phyloP scores from a whole-genome alignment of 2,888 invertebrate genomes.

The Conchocele bisecta region DNA sequence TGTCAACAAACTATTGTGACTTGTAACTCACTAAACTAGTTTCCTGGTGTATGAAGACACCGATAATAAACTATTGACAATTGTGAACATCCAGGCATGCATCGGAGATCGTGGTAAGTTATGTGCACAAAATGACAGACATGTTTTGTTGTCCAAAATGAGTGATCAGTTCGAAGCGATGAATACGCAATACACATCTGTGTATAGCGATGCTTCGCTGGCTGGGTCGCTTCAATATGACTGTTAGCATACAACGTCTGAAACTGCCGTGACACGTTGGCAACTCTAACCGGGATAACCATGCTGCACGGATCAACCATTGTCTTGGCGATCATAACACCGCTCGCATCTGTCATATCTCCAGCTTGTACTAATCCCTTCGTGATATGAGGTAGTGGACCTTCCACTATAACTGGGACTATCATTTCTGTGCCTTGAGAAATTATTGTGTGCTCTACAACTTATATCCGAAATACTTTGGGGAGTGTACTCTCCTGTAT shows the following conservation, averaged over 20 bases:
- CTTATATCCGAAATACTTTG: neutral
- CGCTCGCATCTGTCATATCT: neutral
- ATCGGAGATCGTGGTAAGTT: too few relatives aligned
- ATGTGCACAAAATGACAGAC: too few relatives aligned
- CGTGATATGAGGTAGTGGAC: neutral
- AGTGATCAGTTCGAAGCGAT: too few relatives aligned
- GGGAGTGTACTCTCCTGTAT: neutral
- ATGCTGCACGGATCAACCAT: neutral
- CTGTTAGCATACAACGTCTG: slow-evolving; percentile 5
- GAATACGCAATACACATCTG: too few relatives aligned
- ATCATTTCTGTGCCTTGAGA: slow-evolving; percentile 4
- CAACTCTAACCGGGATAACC: slow-evolving; percentile 18
- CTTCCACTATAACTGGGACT: neutral
- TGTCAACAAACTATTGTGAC: too few relatives aligned
- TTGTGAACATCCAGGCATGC: too few relatives aligned
- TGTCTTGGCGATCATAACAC: slow-evolving; percentile 2
- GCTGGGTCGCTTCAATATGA: neutral
- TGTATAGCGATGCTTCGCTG: too few relatives aligned
- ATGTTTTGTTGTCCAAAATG: too few relatives aligned
- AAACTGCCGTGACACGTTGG: slow-evolving; percentile 4
- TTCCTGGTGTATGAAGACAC: too few relatives aligned
- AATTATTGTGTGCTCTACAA: neutral
- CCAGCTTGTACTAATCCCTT: neutral
- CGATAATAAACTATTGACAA: too few relatives aligned
- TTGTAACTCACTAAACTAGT: too few relatives aligned